Conservation (phyloP, 2,888 invertebrate genomes). For the Tipula vernalis region DNA sequence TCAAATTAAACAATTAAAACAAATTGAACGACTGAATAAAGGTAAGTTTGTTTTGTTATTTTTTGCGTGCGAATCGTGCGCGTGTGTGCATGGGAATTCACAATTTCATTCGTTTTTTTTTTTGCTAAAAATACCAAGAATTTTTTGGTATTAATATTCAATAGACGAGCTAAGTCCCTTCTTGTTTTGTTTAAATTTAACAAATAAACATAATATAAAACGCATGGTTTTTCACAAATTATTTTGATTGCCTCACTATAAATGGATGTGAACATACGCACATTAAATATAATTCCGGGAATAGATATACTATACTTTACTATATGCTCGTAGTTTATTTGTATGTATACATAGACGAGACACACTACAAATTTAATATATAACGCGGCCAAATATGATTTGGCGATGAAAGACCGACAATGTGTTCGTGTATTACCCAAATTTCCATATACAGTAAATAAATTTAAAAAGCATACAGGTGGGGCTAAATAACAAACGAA, state of each 20-base stretch:
- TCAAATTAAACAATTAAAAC: slow-evolving; percentile 67
- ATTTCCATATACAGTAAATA: neutral
- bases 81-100: neutral
- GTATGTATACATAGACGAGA: neutral
- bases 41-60: slow-evolving; percentile 38
- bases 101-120: neutral
- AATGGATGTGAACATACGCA: neutral
- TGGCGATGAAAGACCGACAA: neutral
- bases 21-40: slow-evolving; percentile 64
- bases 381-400: neutral
- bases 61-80: neutral
- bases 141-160: neutral
- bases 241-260: neutral
- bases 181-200: neutral
- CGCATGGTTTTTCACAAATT: neutral
- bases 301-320: neutral
- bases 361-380: neutral
- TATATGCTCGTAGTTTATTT: neutral
- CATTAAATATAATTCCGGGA: neutral
- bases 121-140: neutral
- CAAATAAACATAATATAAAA: neutral
- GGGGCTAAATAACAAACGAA: neutral
- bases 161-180: neutral
- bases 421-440: neutral
- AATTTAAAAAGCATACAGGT: neutral